phyloP scores from a whole-genome alignment of 2,888 invertebrate genomes.

The Physocephala rufipes region DNA sequence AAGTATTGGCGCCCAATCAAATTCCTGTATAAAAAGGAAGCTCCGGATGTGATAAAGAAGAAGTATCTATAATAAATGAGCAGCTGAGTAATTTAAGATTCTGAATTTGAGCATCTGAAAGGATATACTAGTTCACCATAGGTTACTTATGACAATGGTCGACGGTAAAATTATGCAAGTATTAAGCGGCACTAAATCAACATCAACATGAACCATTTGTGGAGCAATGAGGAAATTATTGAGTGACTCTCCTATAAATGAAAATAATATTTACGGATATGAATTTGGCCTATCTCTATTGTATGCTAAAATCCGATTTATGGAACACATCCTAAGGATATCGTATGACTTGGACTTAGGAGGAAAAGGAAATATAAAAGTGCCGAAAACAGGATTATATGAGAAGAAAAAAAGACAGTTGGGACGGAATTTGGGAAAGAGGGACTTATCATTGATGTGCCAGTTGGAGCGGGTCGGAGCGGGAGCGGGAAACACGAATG shows the following conservation, averaged over 20 bases:
- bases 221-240: not conserved
- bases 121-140: constrained; percentile 7
- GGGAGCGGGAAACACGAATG: too few relatives aligned
- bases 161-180: not conserved
- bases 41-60: not conserved
- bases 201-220: not conserved
- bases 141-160: constrained; percentile 6
- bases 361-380: not conserved
- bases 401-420: not conserved
- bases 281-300: too few relatives aligned
- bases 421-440: not conserved
- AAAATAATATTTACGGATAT: not conserved
- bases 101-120: not conserved
- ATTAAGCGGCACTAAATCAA: not conserved
- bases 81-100: not conserved
- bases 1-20: not conserved
- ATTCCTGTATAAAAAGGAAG: not conserved
- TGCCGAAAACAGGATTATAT: not conserved
- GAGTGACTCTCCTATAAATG: not conserved
- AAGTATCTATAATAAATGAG: not conserved
- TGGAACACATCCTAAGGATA: too few relatives aligned
- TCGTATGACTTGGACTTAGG: not conserved
- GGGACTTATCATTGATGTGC: not conserved
- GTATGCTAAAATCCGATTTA: too few relatives aligned
- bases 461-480: too few relatives aligned